These are phyloP conservation scores for Perca flavescens DNA, from an alignment of 2,113 vertebrate species.

Conservation along the genomic window DNA sequence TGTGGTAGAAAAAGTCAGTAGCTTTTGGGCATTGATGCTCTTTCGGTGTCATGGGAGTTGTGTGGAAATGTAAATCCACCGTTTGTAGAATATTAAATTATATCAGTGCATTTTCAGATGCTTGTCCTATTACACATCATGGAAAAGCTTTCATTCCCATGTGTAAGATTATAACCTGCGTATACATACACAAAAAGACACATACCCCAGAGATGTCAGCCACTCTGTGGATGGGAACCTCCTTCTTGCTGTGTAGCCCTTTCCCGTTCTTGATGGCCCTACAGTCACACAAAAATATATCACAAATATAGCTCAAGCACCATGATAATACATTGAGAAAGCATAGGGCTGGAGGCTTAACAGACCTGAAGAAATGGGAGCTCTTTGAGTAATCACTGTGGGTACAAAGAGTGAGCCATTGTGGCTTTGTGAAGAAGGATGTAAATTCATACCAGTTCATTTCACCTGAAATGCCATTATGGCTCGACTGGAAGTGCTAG, in stretches of 20 bases:
- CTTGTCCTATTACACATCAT: neutral
- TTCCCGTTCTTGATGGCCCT: constrained; percentile 99
- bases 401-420: constrained; percentile 34
- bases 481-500: constrained; percentile 31
- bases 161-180: neutral
- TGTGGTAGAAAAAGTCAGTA: neutral
- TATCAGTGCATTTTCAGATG: neutral
- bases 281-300: constrained; percentile 48
- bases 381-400: constrained; percentile 33
- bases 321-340: neutral
- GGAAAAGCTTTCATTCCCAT: neutral
- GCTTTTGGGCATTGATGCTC: constrained; percentile 12
- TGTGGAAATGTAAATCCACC: constrained; percentile 24
- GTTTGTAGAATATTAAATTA: neutral
- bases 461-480: constrained; percentile 44
- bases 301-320: constrained; percentile 7
- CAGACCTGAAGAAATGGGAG: constrained; percentile 37
- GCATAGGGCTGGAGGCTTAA: constrained; percentile 17
- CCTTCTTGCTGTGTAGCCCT: constrained; percentile 98
- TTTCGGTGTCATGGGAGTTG: constrained; percentile 2
- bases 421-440: constrained; percentile 36
- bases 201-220: constrained; percentile 98
- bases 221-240: constrained; percentile 97
- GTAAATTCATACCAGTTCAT: constrained; percentile 41
- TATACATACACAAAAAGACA: constrained; percentile 7